A percentile compares a stretch with the other conserved stretches of the same genome.
phyloP scores from a whole-genome alignment of 2,888 invertebrate genomes.

The Orthosia gracilis region DNA sequence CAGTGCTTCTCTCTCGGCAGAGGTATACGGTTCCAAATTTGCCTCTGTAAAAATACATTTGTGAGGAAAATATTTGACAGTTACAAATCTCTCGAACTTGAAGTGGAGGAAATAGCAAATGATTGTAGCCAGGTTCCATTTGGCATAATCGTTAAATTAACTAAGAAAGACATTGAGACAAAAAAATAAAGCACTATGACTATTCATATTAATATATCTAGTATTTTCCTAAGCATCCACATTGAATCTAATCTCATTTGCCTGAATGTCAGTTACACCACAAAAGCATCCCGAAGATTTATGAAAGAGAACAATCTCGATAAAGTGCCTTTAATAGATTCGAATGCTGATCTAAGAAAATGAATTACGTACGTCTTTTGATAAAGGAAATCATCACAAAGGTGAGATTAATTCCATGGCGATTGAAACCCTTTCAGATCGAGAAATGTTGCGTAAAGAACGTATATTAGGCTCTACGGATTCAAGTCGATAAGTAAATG shows the following conservation, averaged over 20 bases:
- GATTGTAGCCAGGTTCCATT: neutral
- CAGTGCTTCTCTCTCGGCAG: constrained; percentile 96
- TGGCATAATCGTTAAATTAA: neutral
- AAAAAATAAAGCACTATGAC: neutral
- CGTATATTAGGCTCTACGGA: constrained; percentile 29
- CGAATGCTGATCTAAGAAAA: constrained; percentile 41
- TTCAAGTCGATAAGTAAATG: constrained; percentile 31
- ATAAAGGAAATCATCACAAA: constrained; percentile 46
- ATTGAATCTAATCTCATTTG: constrained; percentile 14
- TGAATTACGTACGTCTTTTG: constrained; percentile 34
- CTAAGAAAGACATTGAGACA: neutral
- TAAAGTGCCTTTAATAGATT: constrained; percentile 35
- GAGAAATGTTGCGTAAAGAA: constrained; percentile 50
- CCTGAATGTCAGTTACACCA: constrained; percentile 21
- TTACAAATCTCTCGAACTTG: neutral
- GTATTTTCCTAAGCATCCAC: neutral
- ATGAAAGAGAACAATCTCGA: constrained; percentile 29
- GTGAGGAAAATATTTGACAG: no score
- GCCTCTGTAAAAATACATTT: constrained; percentile 92
- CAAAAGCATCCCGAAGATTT: constrained; percentile 34
- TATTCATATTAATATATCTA: neutral
- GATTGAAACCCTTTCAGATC: constrained; percentile 34
- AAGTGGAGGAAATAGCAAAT: neutral
- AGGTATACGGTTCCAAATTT: constrained; percentile 99
- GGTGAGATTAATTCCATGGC: constrained; percentile 39